phyloP scores from a whole-genome alignment of 2,797 vertebrate species.

The Lerista edwardsae region DNA sequence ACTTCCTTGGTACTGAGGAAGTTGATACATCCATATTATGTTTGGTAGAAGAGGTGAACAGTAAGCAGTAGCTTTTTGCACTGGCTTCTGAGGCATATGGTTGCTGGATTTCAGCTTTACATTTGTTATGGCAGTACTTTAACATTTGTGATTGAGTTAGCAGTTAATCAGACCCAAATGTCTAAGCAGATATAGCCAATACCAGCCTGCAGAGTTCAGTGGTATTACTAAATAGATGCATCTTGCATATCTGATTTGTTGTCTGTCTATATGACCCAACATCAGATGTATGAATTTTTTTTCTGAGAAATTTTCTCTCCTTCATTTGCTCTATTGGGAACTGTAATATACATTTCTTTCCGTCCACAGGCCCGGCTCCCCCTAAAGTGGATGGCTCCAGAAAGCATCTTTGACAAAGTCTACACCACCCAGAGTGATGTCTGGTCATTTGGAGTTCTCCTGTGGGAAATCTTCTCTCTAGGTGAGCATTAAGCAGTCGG shows the following conservation, averaged over 20 bases:
- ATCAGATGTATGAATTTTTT: background rate
- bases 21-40: background rate
- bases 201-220: background rate
- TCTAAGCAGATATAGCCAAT: background rate
- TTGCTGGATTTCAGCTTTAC: background rate
- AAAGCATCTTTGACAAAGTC: constrained; percentile 98
- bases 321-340: background rate
- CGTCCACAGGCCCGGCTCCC: constrained; percentile 90
- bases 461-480: constrained; percentile 99
- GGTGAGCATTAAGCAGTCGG: constrained; percentile 77
- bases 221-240: background rate
- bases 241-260: background rate
- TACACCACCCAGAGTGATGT: constrained; percentile 98
- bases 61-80: background rate
- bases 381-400: constrained; percentile 99
- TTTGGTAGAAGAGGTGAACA: background rate
- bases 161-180: background rate
- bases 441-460: constrained; percentile 98
- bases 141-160: background rate
- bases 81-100: background rate
- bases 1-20: background rate
- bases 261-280: background rate
- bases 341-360: background rate
- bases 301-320: background rate
- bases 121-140: background rate